Evolutionary conservation across 2,797 vertebrate species (phyloP), one percentile per base, ranked within the genome.

Genomic region (Sylvilagus floridanus): DNA sequence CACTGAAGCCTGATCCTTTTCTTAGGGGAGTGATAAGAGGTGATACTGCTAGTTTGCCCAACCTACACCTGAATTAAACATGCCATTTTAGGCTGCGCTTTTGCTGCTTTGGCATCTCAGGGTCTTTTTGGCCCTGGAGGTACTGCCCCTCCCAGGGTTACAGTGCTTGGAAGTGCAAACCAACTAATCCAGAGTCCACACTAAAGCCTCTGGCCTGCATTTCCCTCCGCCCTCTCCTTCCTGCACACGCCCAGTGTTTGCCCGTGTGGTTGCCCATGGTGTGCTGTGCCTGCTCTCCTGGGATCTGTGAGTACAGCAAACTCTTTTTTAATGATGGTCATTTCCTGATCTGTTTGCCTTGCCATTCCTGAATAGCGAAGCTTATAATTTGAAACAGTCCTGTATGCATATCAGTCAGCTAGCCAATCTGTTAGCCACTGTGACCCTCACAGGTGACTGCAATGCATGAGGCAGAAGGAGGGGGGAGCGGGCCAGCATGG

Each of bases 51-150:
- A n/a, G 92, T 50, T 91, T 63, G 6, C 42, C 52, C 50, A 68
- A 66, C 12, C 21, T 30, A 17, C 77, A 85, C 47, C 28, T 72
- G 19, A 76, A 47, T 66, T 24, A 60, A 42, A 52, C 24, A 35
- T 47, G 17, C 84, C 52, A 84, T 84, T 68, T 91, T 37, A 54
- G 54, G 62, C 66, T 73, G 32, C 72, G 24, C 52, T 83, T 90
- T 82, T 57, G 57, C 68, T 81, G 35, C 35, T 63, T 57, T 37
- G 66, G 63, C 14, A 90, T 62, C 35, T 78, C 12, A n/a, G 73
- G 60, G 37, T 42, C 42, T 52, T 52, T 22, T 14, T 37, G 28
- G 62, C 0, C 8, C 37, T 24, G 19, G n/a, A 84, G 62, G 12
- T 62, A 69, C 16, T 30, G 24, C 9, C 47, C 30, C 2, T 47